A percentile compares a stretch with the other conserved stretches of the same genome.
These are phyloP conservation scores for Eubucco bourcierii DNA, from an alignment of 2,113 vertebrate species.

Conservation along the genomic window DNA sequence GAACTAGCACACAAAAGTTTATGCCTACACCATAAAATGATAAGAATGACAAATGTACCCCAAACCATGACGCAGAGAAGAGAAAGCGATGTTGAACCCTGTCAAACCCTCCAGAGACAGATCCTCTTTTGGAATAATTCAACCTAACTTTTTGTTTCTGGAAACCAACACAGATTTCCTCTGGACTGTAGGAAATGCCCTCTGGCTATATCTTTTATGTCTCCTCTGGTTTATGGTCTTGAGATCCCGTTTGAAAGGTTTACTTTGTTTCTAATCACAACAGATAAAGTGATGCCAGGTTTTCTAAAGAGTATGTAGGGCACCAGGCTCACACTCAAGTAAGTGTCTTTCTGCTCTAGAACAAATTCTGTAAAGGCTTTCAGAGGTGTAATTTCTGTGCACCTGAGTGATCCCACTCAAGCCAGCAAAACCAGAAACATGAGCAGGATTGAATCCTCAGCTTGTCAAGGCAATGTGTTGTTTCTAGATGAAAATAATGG, in stretches of 20 bases:
- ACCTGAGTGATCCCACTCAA: neutral
- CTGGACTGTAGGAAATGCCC: neutral
- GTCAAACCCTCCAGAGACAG: neutral
- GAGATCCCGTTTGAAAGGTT: neutral
- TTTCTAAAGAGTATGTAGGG: neutral
- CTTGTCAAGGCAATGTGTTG: neutral
- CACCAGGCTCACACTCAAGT: fast-evolving
- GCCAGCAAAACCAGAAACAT: neutral
- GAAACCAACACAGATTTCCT: neutral
- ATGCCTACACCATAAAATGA: neutral
- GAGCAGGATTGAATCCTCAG: neutral
- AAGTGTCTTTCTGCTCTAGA: neutral
- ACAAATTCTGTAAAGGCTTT: neutral
- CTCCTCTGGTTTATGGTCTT: neutral
- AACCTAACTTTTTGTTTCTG: neutral
- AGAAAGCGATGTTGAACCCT: neutral
- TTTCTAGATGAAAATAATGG: neutral
- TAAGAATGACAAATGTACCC: neutral
- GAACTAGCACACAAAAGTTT: neutral
- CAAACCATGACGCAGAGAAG: neutral
- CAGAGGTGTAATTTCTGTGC: neutral
- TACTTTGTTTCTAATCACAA: neutral
- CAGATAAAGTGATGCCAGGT: neutral
- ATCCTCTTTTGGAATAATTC: neutral
- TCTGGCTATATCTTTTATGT: neutral